phyloP scores from a whole-genome alignment of 2,888 invertebrate species.

The Mayetiola destructor region DNA sequence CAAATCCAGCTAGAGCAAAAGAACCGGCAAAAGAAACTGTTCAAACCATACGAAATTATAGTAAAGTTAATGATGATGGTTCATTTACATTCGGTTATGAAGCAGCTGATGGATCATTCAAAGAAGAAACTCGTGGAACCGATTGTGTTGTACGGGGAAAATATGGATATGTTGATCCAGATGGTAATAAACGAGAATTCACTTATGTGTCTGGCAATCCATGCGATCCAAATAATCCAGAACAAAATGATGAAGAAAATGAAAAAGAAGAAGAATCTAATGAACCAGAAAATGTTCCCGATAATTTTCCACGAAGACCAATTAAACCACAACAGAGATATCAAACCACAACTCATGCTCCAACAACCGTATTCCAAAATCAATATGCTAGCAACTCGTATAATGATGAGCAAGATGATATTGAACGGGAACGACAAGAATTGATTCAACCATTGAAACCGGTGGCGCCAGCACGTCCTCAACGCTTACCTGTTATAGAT shows the following conservation, averaged over 20 bases:
- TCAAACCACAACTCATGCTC: slow-evolving; percentile 38
- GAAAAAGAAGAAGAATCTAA: slow-evolving; percentile 39
- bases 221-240: slow-evolving; percentile 69
- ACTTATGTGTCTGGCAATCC: slow-evolving; percentile 76
- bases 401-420: slow-evolving; percentile 43
- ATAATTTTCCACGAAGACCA: slow-evolving; percentile 46
- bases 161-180: slow-evolving; percentile 76
- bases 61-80: slow-evolving; percentile 52
- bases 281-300: slow-evolving; percentile 46
- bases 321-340: slow-evolving; percentile 32
- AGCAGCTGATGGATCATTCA: slow-evolving; percentile 73
- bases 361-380: slow-evolving; percentile 58
- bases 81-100: slow-evolving; percentile 39
- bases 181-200: slow-evolving; percentile 73
- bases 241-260: slow-evolving; percentile 47
- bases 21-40: slow-evolving; percentile 54
- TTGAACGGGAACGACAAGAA: slow-evolving; percentile 34
- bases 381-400: slow-evolving; percentile 40
- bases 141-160: slow-evolving; percentile 78
- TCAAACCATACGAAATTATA: slow-evolving; percentile 70
- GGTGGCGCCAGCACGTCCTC: slow-evolving; percentile 24
- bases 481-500: slow-evolving; percentile 15
- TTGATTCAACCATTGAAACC: slow-evolving; percentile 31
- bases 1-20: slow-evolving; percentile 37
- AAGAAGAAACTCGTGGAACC: slow-evolving; percentile 70